Percentiles rank a stretch among this genome's conserved stretches.
phyloP scores from a whole-genome alignment of 1,140 invertebrate genomes.

The Calephelis virginiensis region DNA sequence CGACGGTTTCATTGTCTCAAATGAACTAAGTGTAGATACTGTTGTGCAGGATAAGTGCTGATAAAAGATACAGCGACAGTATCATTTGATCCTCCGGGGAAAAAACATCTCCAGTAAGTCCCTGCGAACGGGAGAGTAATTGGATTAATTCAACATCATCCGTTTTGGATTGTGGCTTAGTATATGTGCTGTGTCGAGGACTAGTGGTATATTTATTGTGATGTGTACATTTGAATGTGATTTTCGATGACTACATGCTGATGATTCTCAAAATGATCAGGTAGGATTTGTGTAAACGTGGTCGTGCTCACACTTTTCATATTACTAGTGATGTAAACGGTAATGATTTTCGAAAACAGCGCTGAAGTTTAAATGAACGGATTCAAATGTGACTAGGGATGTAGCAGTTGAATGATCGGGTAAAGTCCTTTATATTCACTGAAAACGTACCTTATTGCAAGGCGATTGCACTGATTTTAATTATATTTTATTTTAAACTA shows the following conservation, averaged over 20 bases:
- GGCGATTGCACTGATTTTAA: too few relatives aligned
- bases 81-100: slow-evolving; percentile 56
- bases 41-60: slow-evolving; percentile 48
- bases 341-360: too few relatives aligned
- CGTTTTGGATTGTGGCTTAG: slow-evolving; percentile 51
- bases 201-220: slow-evolving; percentile 28
- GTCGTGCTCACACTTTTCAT: too few relatives aligned
- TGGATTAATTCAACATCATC: slow-evolving; percentile 67
- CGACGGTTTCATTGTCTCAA: slow-evolving; percentile 47
- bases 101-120: slow-evolving; percentile 45
- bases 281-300: slow-evolving; percentile 22
- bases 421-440: too few relatives aligned
- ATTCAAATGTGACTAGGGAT: too few relatives aligned
- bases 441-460: too few relatives aligned
- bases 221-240: slow-evolving; percentile 36
- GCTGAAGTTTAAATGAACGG: too few relatives aligned
- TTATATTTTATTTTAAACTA: too few relatives aligned
- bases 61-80: slow-evolving; percentile 71
- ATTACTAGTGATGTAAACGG: too few relatives aligned
- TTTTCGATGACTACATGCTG: slow-evolving; percentile 33
- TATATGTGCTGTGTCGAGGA: slow-evolving; percentile 14
- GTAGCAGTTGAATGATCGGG: too few relatives aligned
- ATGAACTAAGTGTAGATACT: slow-evolving; percentile 37
- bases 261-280: slow-evolving; percentile 38
- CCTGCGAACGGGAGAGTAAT: slow-evolving; percentile 48